Evolutionary conservation across 64 coral and sea anemone species (phyloP).

Genomic region (Porites lutea): DNA sequence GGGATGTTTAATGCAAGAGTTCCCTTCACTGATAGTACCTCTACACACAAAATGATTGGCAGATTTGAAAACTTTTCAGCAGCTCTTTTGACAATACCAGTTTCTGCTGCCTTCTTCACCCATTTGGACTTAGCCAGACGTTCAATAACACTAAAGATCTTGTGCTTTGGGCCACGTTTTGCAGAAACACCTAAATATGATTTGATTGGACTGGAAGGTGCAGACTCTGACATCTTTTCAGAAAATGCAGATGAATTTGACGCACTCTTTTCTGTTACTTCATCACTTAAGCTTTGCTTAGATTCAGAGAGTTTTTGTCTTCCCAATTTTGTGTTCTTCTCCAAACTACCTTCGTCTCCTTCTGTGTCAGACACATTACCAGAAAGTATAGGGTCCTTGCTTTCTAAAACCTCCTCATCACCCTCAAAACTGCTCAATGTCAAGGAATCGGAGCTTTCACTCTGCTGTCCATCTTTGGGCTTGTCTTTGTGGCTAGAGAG

Average conservation of each 20-base stretch:
- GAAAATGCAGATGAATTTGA: neutral
- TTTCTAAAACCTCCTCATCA: slow-evolving; percentile 15
- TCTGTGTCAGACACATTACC: neutral
- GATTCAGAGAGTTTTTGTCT: slow-evolving; percentile 22
- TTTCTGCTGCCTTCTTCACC: slow-evolving; percentile 99
- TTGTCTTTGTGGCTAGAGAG: neutral
- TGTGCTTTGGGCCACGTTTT: slow-evolving; percentile 73
- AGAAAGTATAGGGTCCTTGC: neutral
- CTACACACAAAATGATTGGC: slow-evolving; percentile 92
- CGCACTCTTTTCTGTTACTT: slow-evolving; percentile 16
- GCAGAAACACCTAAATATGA: slow-evolving; percentile 13
- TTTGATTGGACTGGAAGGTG: slow-evolving; percentile 5
- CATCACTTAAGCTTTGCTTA: slow-evolving; percentile 68
- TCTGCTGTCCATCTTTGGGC: neutral
- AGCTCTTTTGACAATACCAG: slow-evolving; percentile 92
- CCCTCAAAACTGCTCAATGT: slow-evolving; percentile 40
- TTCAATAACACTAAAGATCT: slow-evolving; percentile 90
- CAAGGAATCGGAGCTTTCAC: slow-evolving; percentile 42
- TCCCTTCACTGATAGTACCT: slow-evolving; percentile 84
- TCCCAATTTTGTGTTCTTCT: neutral
- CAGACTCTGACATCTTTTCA: slow-evolving; percentile 8
- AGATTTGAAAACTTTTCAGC: slow-evolving; percentile 97
- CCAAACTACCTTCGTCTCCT: neutral
- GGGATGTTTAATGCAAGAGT: slow-evolving; percentile 95
- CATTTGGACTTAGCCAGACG: slow-evolving; percentile 97